phyloP scores from a whole-genome alignment of 2,888 invertebrate genomes.

The Drosophila macrospina region DNA sequence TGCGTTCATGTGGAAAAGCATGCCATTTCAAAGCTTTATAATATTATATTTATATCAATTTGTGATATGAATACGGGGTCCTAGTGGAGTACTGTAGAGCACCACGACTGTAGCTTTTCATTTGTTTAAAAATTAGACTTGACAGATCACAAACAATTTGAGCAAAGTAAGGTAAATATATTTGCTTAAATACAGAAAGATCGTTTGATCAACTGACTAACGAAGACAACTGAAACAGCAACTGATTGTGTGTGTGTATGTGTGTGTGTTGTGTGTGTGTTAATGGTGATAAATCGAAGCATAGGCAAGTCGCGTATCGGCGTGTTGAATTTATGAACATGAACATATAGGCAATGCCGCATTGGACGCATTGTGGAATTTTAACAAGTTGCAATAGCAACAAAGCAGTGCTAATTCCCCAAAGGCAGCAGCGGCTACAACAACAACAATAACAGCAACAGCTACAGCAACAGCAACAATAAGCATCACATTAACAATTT shows the following conservation, averaged over 20 bases:
- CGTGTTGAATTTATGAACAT: conserved; percentile 74
- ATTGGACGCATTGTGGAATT: conserved; percentile 66
- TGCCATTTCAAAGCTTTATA: too few relatives aligned
- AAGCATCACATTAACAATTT: conserved; percentile 74
- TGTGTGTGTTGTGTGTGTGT: conserved; percentile 10
- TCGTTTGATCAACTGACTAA: neutral
- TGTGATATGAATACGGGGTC: too few relatives aligned
- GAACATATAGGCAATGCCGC: conserved; percentile 51
- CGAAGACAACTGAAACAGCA: neutral
- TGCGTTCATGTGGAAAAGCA: too few relatives aligned
- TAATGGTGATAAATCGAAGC: conserved; percentile 15
- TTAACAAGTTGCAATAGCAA: conserved; percentile 78
- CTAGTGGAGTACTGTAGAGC: too few relatives aligned
- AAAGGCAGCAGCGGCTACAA: conserved; percentile 57
- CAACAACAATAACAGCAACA: conserved; percentile 39
- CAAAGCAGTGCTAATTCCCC: conserved; percentile 77
- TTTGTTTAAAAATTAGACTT: too few relatives aligned
- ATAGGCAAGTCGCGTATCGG: conserved; percentile 26
- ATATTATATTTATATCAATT: too few relatives aligned
- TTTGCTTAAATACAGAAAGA: neutral
- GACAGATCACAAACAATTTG: too few relatives aligned
- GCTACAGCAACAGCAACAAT: conserved; percentile 44
- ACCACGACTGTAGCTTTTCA: too few relatives aligned
- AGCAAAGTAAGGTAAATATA: too few relatives aligned
- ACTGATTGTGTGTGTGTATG: neutral